Percentiles rank a stretch among this genome's conserved stretches.
Conservation (phyloP, 2,113 vertebrate species). For the Cyrtonyx montezumae region DNA sequence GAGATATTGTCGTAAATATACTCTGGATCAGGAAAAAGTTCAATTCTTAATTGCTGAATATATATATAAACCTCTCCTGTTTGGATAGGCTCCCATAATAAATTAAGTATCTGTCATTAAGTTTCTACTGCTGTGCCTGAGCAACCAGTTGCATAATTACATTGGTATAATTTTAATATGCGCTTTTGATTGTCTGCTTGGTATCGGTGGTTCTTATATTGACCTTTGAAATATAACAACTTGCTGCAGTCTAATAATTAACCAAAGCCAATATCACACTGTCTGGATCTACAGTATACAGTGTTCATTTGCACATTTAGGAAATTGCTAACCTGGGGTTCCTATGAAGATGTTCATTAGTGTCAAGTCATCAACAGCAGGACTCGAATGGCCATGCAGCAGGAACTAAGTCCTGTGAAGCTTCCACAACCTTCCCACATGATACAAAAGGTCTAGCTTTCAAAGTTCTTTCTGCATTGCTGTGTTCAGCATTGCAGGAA, state of each 20-base stretch:
- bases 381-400: neutral
- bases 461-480: neutral
- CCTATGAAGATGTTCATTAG: neutral
- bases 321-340: neutral
- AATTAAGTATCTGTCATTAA: neutral
- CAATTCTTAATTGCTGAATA: neutral
- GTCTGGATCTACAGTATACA: fast-evolving
- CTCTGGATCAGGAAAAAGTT: neutral
- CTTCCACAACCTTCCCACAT: neutral
- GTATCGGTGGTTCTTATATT: neutral
- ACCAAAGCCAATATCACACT: neutral
- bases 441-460: neutral
- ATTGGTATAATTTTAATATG: neutral
- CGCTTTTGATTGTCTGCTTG: neutral
- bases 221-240: conserved; percentile 8
- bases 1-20: neutral
- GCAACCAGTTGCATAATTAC: neutral
- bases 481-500: neutral
- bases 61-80: neutral
- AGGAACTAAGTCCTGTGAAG: neutral
- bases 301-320: neutral
- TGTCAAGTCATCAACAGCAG: too few relatives aligned
- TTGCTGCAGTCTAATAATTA: conserved; percentile 17
- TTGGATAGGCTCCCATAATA: neutral
- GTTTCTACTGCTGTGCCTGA: neutral